Base-by-base conservation (phyloP, 2,888 invertebrate genomes). In the Lepidonotus clava region DNA sequence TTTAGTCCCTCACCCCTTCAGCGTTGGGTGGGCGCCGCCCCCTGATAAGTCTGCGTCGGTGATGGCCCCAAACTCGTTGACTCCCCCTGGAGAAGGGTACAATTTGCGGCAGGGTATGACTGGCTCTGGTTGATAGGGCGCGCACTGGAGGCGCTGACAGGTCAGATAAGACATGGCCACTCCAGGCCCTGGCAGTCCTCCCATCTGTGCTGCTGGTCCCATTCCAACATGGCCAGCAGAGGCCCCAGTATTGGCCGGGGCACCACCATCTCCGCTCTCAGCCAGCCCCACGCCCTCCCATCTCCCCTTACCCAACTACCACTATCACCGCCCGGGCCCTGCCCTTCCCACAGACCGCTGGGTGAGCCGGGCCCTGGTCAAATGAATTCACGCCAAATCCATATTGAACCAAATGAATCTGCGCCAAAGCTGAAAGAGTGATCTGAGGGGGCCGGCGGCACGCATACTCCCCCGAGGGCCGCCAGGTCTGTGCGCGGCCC, bases 361-460 rank as follows among this genome's bases (percentile, higher is more conserved):
- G n/a, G 71, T 18, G 71, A 14, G 38, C 36, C 21, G 71, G 36
- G 36, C 36, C 36, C n/a, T n/a, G 36, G n/a, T 71, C 71, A 71
- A 71, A 71, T 71, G 71, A 71, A 71, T 71, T 71, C 71, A 11
- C 71, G 71, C 36, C 71, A 32, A 34, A 71, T 71, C 71, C 36
- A 71, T 71, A 71, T 71, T 71, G 71, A 71, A 71, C 71, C 71
- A 71, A 71, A 71, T 34, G 71, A 71, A 71, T 71, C 71, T 38
- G 34, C 71, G 71, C 71, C 71, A 18, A 71, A 14, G 36, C 71
- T 34, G 1, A 38, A 6, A 71, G 71, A 38, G 71, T 71, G 71
- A 71, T 11, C 36, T 24, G 71, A n/a, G 56, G n/a, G 46, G 46
- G 46, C 28, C 28, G 36, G n/a, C 21, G 8, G n/a, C 14, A 11